Conservation (phyloP, 2,113 vertebrate species). For the Tonatia bakeri region DNA sequence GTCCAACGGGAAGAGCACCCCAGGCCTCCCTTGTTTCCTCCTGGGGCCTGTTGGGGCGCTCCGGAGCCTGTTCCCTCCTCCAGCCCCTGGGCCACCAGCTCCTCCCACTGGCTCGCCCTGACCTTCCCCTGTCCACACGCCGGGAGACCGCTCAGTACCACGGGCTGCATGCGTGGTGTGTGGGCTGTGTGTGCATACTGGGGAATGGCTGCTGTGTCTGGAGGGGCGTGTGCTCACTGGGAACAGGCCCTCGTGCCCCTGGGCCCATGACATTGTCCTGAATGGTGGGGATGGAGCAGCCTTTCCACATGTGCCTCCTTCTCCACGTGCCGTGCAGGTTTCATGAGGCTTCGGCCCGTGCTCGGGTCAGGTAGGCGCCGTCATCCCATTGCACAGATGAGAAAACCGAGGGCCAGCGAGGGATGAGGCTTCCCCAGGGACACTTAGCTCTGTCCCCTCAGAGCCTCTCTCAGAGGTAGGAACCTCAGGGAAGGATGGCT, state of each 20-base stretch:
- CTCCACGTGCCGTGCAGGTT: rapidly evolving
- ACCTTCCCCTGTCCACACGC: rapidly evolving
- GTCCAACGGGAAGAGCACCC: background rate
- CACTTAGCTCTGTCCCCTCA: background rate
- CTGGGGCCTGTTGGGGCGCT: background rate
- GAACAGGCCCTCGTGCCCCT: background rate
- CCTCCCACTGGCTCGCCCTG: background rate
- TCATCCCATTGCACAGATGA: background rate
- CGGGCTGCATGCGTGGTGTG: background rate
- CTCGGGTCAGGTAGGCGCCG: background rate
- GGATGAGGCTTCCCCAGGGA: background rate
- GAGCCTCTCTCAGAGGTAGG: background rate
- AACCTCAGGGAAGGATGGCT: background rate
- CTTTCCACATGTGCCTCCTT: background rate
- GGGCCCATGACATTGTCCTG: background rate
- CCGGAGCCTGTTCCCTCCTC: background rate
- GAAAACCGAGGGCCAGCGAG: background rate
- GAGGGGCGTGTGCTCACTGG: background rate
- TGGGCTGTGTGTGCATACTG: background rate
- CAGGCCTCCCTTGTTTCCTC: background rate
- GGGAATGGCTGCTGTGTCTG: background rate
- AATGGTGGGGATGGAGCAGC: background rate
- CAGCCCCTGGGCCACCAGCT: background rate
- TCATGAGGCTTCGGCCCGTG: background rate
- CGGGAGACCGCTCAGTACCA: rapidly evolving